Evolutionary conservation across 2,797 vertebrate species (phyloP), one percentile per base, ranked within the genome.

Genomic region (Philypnodon macrostomus): DNA sequence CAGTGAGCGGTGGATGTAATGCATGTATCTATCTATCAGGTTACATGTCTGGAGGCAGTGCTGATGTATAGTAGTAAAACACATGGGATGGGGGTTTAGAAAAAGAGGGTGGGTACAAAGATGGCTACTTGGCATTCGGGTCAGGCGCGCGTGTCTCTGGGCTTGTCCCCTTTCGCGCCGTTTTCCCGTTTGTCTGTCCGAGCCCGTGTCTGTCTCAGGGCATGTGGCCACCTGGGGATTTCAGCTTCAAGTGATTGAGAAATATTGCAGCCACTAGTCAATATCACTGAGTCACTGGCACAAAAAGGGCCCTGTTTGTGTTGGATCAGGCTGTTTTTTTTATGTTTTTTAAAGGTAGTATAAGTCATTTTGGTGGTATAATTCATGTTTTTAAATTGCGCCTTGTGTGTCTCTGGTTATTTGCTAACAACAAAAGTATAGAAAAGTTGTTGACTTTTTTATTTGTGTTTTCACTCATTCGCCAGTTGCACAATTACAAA

Each of bases 41-140:
- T 21, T 52, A 60, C 30, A 35, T 31, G 26, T 44, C 26, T 44
- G 41, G 16, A 18, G 23, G 23, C 13, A 21, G 48, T 12, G 40
- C 40, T 46, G 42, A 45, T 40, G 42, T 58, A n/a, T 24, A 12
- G 54, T 46, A 46, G 39, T 47, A 24, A 29, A 32, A 33, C 30
- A 39, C 34, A 24, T 60, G 58, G 48, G 45, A 38, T 56, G 56
- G 52, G 32, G 38, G 44, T 16, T 13, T 36, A 47, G 41, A 37
- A 58, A 47, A 41, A 24, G 69, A 59, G 74, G 72, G 65, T 60
- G 84, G 70, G 83, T 72, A 75, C 64, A 68, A 83, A 79, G 76
- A 85, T 79, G 81, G 72, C 87, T 86, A 73, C 83, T 88, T 85
- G 79, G 63, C 79, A 86, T 89, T 84, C 85, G 55, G 84, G 85